Percentiles rank a stretch among this genome's conserved stretches.
These are phyloP conservation scores for Tarsius wallacei DNA, from an alignment of 2,797 vertebrate genomes.

Conservation along the genomic window DNA sequence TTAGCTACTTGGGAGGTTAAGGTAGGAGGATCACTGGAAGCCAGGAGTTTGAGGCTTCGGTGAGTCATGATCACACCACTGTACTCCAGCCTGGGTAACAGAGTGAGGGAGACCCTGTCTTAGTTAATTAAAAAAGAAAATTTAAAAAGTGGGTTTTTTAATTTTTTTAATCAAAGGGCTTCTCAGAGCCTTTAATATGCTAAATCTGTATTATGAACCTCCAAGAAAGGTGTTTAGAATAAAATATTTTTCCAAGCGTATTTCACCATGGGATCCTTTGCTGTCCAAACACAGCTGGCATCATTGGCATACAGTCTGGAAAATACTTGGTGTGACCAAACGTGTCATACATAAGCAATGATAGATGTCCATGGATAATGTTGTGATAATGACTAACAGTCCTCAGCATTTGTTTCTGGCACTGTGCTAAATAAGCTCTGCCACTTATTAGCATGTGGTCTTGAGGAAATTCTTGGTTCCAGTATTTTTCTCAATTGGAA, in stretches of 20 bases:
- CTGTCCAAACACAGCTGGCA: neutral
- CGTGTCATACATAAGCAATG: neutral
- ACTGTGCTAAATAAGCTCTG: neutral
- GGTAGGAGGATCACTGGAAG: too few species aligned
- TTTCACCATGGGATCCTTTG: neutral
- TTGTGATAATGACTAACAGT: neutral
- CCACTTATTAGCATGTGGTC: neutral
- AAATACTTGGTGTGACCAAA: neutral
- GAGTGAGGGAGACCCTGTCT: too few species aligned
- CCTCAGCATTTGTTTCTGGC: neutral
- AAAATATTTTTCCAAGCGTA: neutral
- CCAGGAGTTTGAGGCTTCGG: too few species aligned
- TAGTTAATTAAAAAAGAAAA: too few species aligned
- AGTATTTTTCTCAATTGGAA: slow-evolving; percentile 50
- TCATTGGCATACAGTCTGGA: neutral
- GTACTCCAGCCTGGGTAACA: too few species aligned
- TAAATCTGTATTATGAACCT: slow-evolving; percentile 23
- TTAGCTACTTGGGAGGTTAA: too few species aligned
- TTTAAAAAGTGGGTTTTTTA: neutral
- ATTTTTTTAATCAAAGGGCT: neutral
- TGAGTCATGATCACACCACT: too few species aligned
- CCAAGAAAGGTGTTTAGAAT: neutral
- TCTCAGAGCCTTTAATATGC: neutral
- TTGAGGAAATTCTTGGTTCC: slow-evolving; percentile 8
- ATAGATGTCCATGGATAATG: neutral